A percentile compares a stretch with the other conserved stretches of the same genome.
Evolutionary conservation across 1,140 invertebrate species (phyloP).

Genomic region (Calliopsis andreniformis): DNA sequence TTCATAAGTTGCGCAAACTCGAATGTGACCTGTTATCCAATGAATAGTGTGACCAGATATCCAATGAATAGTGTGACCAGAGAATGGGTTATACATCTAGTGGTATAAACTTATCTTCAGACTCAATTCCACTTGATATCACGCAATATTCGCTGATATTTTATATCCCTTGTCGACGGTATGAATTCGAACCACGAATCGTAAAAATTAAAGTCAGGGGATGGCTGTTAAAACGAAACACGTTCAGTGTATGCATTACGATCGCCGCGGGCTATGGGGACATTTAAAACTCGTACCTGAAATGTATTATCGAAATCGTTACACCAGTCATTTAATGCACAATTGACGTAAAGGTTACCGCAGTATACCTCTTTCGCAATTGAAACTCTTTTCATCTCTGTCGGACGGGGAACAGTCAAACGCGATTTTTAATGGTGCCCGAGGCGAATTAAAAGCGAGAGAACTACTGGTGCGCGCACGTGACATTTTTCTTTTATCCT

Average conservation of each 20-base stretch:
- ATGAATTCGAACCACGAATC: not conserved
- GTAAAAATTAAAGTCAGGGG: slow-evolving; percentile 27
- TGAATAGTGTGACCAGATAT: no score
- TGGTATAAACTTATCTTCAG: no score
- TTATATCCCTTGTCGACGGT: not conserved
- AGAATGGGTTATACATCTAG: no score
- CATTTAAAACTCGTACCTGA: slow-evolving; percentile 4
- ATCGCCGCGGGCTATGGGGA: slow-evolving; percentile 14
- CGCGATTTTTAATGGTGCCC: not conserved
- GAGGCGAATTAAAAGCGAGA: not conserved
- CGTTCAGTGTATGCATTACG: not conserved
- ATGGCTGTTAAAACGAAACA: slow-evolving; percentile 27
- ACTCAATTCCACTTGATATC: no score
- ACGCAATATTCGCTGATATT: no score
- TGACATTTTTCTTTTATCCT: not conserved
- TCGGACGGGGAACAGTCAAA: not conserved
- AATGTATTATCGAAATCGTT: slow-evolving; percentile 6
- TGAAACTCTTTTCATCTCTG: not conserved
- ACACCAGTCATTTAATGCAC: not conserved
- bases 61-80: no score
- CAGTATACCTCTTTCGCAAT: not conserved
- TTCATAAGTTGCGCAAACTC: no score
- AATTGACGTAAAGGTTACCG: not conserved
- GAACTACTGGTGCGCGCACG: not conserved
- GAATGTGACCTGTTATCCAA: no score